Percentiles rank a stretch among this genome's conserved stretches.
These are phyloP conservation scores for Callocephalon fimbriatum DNA, from an alignment of 2,113 vertebrate genomes.

Conservation along the genomic window DNA sequence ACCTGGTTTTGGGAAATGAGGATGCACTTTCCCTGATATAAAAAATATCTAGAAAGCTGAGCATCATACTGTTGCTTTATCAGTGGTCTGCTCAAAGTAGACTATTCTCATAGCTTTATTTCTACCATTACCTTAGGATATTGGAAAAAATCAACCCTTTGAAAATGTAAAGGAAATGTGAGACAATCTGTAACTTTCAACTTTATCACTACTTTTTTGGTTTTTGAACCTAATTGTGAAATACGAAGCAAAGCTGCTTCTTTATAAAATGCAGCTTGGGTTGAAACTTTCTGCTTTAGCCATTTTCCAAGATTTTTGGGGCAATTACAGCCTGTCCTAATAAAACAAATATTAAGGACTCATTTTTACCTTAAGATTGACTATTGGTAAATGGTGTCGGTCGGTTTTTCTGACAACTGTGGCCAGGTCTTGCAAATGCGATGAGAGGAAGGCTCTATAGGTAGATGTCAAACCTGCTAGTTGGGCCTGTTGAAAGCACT, in stretches of 20 bases:
- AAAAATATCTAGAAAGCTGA: not conserved
- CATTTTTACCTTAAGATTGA: constrained; percentile 90
- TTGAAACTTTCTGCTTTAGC: not conserved
- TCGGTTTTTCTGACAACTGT: constrained; percentile 86
- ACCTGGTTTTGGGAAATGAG: not conserved
- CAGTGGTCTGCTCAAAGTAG: not conserved
- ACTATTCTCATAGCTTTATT: not conserved
- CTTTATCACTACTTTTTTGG: not conserved
- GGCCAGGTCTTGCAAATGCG: constrained; percentile 88
- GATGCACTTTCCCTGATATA: not conserved
- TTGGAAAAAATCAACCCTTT: not conserved
- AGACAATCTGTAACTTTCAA: not conserved
- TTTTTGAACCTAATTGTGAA: not conserved
- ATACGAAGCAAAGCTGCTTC: not conserved
- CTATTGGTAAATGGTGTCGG: constrained; percentile 85
- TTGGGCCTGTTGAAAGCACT: constrained; percentile 92
- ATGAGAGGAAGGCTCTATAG: constrained; percentile 92
- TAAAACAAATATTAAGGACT: not conserved
- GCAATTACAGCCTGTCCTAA: not conserved
- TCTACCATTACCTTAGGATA: not conserved
- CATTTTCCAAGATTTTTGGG: not conserved
- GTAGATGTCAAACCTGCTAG: constrained; percentile 87
- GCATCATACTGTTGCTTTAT: not conserved
- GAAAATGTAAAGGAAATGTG: not conserved
- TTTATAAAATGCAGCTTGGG: not conserved